Percentiles rank a stretch among this genome's conserved stretches.
phyloP scores from a whole-genome alignment of 1,140 invertebrate genomes.

The Ceratosolen fusciceps region DNA sequence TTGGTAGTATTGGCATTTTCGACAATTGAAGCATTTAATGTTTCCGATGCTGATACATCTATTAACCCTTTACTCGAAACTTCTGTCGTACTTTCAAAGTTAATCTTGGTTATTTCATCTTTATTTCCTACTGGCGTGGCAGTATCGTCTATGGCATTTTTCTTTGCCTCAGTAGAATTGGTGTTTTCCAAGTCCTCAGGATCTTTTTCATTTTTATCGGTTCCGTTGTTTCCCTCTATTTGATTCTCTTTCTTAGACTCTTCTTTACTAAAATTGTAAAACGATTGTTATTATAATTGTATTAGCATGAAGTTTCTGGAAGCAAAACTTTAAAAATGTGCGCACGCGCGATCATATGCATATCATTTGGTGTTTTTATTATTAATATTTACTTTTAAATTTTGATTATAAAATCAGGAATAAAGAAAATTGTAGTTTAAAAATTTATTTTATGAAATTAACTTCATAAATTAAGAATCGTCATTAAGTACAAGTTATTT shows the following conservation, averaged over 20 bases:
- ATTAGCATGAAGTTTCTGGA: too few relatives aligned
- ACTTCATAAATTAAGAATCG: too few relatives aligned
- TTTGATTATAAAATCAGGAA: too few relatives aligned
- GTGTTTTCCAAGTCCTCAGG: slow-evolving; percentile 52
- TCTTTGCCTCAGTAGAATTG: slow-evolving; percentile 57
- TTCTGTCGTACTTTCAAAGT: slow-evolving; percentile 56
- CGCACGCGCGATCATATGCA: too few relatives aligned
- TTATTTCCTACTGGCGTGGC: slow-evolving; percentile 33
- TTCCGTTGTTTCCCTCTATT: slow-evolving; percentile 51
- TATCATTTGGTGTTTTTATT: too few relatives aligned
- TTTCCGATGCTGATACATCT: slow-evolving; percentile 54
- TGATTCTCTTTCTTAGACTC: slow-evolving; percentile 52
- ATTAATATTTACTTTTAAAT: too few relatives aligned
- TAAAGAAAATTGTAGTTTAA: too few relatives aligned
- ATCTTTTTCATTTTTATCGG: slow-evolving; percentile 46
- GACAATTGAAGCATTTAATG: slow-evolving; percentile 38
- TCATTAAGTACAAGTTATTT: too few relatives aligned
- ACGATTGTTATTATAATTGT: not conserved
- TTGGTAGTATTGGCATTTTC: slow-evolving; percentile 48
- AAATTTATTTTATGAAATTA: too few relatives aligned
- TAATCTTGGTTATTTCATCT: slow-evolving; percentile 61
- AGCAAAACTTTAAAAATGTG: too few relatives aligned
- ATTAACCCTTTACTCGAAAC: slow-evolving; percentile 66
- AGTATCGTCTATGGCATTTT: slow-evolving; percentile 52
- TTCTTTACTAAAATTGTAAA: slow-evolving; percentile 28